Conservation (phyloP, 2,797 vertebrate species). For the Lophius americanus region DNA sequence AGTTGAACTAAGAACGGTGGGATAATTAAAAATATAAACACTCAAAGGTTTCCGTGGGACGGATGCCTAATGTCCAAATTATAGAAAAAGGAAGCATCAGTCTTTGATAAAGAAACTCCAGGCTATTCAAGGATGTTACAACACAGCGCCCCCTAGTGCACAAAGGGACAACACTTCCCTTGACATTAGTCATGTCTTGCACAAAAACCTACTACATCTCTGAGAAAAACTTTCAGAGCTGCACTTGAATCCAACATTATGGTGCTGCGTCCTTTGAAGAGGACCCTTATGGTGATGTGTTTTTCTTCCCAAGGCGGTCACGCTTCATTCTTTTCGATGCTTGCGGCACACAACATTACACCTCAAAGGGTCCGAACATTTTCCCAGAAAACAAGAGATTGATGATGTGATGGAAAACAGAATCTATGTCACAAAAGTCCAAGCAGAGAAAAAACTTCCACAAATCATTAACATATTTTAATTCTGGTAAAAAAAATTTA, state of each 20-base stretch:
- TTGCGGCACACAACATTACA: not conserved
- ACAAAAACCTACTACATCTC: no score
- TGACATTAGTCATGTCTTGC: not conserved
- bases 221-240: not conserved
- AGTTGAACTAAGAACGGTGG: slow-evolving; percentile 4
- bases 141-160: slow-evolving; percentile 67
- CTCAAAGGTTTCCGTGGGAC: slow-evolving; percentile 37
- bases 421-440: slow-evolving; percentile 3
- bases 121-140: slow-evolving; percentile 11
- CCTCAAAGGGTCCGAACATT: not conserved
- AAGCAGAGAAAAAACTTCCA: slow-evolving; percentile 35
- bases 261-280: slow-evolving; percentile 3
- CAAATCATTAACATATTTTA: slow-evolving; percentile 70
- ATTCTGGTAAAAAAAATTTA: slow-evolving; percentile 66
- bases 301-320: slow-evolving; percentile 8
- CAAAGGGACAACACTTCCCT: not conserved
- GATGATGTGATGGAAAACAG: slow-evolving; percentile 16
- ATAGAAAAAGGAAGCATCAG: not conserved
- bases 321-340: slow-evolving; percentile 2
- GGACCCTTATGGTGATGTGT: slow-evolving; percentile 1
- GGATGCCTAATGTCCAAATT: slow-evolving; percentile 35
- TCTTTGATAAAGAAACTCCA: not conserved
- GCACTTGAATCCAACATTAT: slow-evolving; percentile 23
- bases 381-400: not conserved
- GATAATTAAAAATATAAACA: slow-evolving; percentile 46